These are phyloP conservation scores for Calyptomena viridis DNA, from an alignment of 2,113 vertebrate genomes.

Conservation along the genomic window DNA sequence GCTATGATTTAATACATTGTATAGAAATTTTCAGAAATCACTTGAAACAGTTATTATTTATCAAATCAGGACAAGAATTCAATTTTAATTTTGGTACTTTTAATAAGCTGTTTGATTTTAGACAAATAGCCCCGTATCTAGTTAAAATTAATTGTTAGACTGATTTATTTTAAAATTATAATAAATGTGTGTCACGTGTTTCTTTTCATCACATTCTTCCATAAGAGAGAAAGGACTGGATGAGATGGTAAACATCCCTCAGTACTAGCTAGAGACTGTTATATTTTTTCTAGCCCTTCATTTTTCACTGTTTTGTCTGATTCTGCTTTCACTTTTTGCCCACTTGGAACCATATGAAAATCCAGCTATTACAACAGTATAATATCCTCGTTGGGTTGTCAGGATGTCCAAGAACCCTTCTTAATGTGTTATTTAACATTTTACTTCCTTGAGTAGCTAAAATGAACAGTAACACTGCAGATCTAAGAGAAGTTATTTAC, in stretches of 20 bases:
- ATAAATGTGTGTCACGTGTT: neutral
- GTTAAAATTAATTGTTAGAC: neutral
- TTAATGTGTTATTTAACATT: neutral
- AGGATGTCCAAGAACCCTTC: neutral
- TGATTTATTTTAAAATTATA: neutral
- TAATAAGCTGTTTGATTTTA: neutral
- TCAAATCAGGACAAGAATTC: neutral
- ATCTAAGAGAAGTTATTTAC: neutral
- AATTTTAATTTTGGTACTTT: neutral
- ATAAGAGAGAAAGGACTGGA: neutral
- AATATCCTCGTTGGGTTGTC: neutral
- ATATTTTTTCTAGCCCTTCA: accelerated
- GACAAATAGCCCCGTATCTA: neutral
- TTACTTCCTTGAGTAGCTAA: neutral
- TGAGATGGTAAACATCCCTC: neutral
- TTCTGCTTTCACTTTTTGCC: neutral
- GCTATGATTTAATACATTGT: neutral
- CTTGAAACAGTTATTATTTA: neutral
- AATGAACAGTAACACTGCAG: neutral
- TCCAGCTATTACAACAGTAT: accelerated
- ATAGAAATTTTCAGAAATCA: neutral
- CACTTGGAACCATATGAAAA: neutral
- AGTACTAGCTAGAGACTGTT: neutral
- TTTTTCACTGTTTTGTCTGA: neutral
- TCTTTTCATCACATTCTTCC: neutral